Base-by-base conservation (phyloP, 2,113 vertebrate genomes). In the Bungarus multicinctus region DNA sequence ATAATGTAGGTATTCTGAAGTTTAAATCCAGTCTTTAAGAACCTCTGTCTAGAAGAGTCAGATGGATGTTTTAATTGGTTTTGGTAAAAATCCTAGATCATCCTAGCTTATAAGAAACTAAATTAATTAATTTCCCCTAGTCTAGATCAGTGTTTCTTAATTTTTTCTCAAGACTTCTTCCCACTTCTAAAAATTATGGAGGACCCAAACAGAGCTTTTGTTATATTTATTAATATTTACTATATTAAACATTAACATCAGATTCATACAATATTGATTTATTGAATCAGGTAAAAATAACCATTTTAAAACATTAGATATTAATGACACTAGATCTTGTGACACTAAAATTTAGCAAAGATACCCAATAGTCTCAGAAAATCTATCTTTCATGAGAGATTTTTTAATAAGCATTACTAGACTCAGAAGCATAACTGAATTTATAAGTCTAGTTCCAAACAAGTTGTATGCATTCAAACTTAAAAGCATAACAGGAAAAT, bases 71-170 rank as follows among this genome's bases (percentile, higher is more conserved):
- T 93, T 90, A 81, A 52, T 86, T 55, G 58, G 14, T 45, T 94
- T 94, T 81, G 94, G 94, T 23, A 92, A 91, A 92, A n/a, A 95
- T 94, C 93, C 94, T 91, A 96, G 95, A 91, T 95, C 94, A 52
- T 94, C 93, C 96, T 94, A 60, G 91, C 50, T 47, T 20, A 93
- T 54, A 95, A 96, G 95, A 96, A 90, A 95, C 85, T 95, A 91
- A 94, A 97, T 96, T 97, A 97, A 97, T 96, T 93, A 93, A 94
- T 97, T 74, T 94, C 93, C 94, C 96, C 96, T 96, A 96, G 97
- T 96, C 94, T 97, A 97, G 97, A 97, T 97, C 96, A 97, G 96
- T 95, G 58, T 27, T 74, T 34, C 69, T 74, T 74, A 74, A 39
- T 74, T 74, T 74, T 74, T 34, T 20, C 69, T 74, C 69, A 34